These are phyloP conservation scores for Leptogaster cylindrica DNA, from an alignment of 2,888 invertebrate species.

Conservation along the genomic window DNA sequence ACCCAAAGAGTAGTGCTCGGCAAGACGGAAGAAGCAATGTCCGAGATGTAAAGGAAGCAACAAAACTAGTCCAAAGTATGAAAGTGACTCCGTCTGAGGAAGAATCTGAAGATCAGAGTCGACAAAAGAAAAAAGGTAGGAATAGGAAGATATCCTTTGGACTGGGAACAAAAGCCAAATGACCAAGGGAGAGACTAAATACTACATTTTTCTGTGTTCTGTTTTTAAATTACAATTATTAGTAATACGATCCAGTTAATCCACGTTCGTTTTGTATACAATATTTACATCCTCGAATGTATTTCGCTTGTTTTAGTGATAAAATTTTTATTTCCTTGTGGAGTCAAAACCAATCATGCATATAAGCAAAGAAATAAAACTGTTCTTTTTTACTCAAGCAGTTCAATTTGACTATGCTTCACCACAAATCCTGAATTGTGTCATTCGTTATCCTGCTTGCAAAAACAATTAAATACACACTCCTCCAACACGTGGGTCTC, in stretches of 20 bases:
- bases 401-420: not conserved
- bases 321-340: not conserved
- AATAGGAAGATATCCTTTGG: constrained; percentile 76
- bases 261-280: constrained; percentile 20
- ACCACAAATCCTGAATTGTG: not conserved
- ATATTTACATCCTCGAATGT: not conserved
- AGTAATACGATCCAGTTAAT: not conserved
- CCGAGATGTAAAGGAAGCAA: not conserved
- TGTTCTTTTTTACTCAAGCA: not conserved
- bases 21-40: not conserved
- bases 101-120: constrained; percentile 53
- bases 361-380: constrained; percentile 1
- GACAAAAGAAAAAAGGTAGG: constrained; percentile 72
- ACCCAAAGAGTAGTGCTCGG: not conserved
- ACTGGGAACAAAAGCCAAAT: constrained; percentile 70
- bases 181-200: constrained; percentile 31
- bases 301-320: not conserved
- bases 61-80: constrained; percentile 39
- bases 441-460: not conserved
- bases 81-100: constrained; percentile 52
- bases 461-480: no score
- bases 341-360: not conserved
- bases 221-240: not conserved
- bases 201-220: constrained; percentile 1
- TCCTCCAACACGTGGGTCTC: constrained; percentile 3